Evolutionary conservation across 2,797 vertebrate species (phyloP).

Genomic region (Hybognathus amarus): DNA sequence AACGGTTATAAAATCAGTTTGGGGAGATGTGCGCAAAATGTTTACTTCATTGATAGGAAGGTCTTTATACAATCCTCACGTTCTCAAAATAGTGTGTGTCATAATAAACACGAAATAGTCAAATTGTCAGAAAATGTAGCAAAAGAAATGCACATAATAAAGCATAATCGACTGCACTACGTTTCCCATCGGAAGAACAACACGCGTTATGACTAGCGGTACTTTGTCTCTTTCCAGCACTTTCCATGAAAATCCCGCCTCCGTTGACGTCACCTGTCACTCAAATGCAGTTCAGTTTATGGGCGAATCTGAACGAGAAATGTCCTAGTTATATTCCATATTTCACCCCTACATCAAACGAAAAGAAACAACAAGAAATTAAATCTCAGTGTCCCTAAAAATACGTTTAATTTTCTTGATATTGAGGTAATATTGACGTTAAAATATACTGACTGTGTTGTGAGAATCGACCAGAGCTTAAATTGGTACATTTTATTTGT

Average conservation of each 20-base stretch:
- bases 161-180: constrained; percentile 56
- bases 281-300: constrained; percentile 72
- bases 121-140: background rate
- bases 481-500: background rate
- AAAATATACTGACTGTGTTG: background rate
- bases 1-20: background rate
- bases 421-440: background rate
- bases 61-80: background rate
- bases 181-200: constrained; percentile 71
- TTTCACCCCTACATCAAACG: background rate
- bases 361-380: background rate
- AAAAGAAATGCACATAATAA: background rate
- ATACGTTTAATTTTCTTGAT: background rate
- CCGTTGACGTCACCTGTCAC: constrained; percentile 72
- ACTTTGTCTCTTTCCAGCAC: constrained; percentile 81
- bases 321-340: background rate
- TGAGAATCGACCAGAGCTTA: background rate
- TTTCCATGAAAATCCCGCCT: constrained; percentile 81
- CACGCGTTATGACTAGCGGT: constrained; percentile 51
- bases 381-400: background rate
- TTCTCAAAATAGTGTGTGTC: background rate
- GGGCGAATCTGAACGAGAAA: constrained; percentile 32
- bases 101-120: background rate
- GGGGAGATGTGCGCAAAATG: background rate
- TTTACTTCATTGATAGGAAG: background rate